Evolutionary conservation across 2,113 vertebrate genomes (phyloP).

Genomic region (Nanorana parkeri): DNA sequence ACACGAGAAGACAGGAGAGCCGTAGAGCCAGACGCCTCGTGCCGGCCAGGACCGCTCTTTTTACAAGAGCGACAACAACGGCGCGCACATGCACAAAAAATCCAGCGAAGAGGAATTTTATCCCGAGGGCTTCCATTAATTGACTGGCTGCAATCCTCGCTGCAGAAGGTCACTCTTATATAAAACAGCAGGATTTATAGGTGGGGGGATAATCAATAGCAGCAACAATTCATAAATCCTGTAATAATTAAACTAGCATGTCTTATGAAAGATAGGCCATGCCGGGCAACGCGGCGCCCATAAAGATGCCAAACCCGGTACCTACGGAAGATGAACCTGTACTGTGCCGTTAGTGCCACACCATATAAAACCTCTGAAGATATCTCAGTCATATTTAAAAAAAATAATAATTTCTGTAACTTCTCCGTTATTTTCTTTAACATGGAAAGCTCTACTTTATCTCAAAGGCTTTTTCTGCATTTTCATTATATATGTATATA

Average conservation of each 20-base stretch:
- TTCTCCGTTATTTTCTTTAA: background rate
- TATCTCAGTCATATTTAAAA: background rate
- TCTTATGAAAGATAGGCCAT: slow-evolving; percentile 35
- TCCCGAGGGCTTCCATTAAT: slow-evolving; percentile 59
- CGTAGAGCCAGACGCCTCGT: slow-evolving; percentile 52
- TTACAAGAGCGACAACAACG: slow-evolving; percentile 19
- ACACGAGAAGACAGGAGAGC: background rate
- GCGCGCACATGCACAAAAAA: slow-evolving; percentile 42
- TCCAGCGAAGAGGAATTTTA: slow-evolving; percentile 58
- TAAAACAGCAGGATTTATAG: slow-evolving; percentile 59
- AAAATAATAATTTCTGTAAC: background rate
- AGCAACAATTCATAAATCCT: slow-evolving; percentile 64
- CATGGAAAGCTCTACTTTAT: background rate
- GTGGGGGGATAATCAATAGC: slow-evolving; percentile 61
- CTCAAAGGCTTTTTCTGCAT: too few species aligned
- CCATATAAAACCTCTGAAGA: background rate
- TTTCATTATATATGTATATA: too few species aligned
- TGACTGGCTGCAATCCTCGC: slow-evolving; percentile 30
- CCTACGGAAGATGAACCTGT: slow-evolving; percentile 18
- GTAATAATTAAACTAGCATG: slow-evolving; percentile 60
- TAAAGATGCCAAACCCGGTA: slow-evolving; percentile 34
- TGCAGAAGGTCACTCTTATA: slow-evolving; percentile 53
- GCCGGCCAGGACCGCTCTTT: slow-evolving; percentile 46
- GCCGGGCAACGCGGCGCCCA: slow-evolving; percentile 29
- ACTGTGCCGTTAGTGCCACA: too few species aligned